Percentiles rank a stretch among this genome's conserved stretches.
These are phyloP conservation scores for Molossus alvarezi DNA, from an alignment of 2,797 vertebrate genomes.

Conservation along the genomic window DNA sequence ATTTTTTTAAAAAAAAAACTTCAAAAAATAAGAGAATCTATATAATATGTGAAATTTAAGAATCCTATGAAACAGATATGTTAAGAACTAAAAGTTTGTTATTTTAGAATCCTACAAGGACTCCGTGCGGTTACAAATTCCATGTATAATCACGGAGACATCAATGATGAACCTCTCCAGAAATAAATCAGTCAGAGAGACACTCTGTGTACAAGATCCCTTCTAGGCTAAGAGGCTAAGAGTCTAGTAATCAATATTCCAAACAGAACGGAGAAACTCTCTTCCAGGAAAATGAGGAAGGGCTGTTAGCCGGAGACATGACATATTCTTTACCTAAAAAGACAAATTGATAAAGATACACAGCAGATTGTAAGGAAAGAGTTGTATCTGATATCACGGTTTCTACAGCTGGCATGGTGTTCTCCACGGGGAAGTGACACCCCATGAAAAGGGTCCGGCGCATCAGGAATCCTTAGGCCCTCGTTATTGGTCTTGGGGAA, in stretches of 20 bases:
- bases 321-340: not conserved
- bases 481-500: not conserved
- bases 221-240: not conserved
- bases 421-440: fast-evolving
- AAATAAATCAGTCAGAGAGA: not conserved
- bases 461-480: not conserved
- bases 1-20: not conserved
- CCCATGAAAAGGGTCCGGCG: not conserved
- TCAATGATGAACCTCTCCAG: not conserved
- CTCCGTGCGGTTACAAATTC: not conserved
- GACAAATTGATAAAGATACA: not conserved
- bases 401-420: not conserved
- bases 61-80: not conserved
- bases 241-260: not conserved
- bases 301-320: not conserved
- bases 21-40: not conserved
- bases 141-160: not conserved
- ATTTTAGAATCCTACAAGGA: not conserved
- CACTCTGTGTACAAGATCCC: not conserved
- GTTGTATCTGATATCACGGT: fast-evolving
- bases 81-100: not conserved
- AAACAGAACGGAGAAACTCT: not conserved
- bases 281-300: not conserved
- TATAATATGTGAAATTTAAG: not conserved
- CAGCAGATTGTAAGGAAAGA: not conserved